Conservation (phyloP, 2,797 vertebrate genomes). For the Synanceia verrucosa region DNA sequence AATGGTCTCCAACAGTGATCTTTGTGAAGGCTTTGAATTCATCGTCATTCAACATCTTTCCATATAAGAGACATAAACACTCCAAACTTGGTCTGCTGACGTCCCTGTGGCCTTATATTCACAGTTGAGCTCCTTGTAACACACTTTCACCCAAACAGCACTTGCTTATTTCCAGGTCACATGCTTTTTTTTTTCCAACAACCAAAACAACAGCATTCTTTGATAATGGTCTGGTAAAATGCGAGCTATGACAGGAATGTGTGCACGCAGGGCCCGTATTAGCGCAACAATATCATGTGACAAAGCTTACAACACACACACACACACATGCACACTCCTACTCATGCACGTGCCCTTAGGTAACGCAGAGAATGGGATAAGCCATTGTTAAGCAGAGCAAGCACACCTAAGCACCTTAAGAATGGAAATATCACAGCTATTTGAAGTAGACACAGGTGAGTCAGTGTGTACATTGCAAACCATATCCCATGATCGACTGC, state of each 20-base stretch:
- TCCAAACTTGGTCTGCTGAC: not conserved
- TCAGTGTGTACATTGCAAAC: slow-evolving; percentile 31
- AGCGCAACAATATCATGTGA: slow-evolving; percentile 69
- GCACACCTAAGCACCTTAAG: slow-evolving; percentile 53
- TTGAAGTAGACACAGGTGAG: slow-evolving; percentile 56
- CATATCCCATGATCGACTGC: slow-evolving; percentile 3
- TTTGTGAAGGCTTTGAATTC: not conserved
- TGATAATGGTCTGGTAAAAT: slow-evolving; percentile 65
- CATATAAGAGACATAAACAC: not conserved
- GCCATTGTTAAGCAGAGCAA: slow-evolving; percentile 54
- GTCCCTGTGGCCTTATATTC: not conserved
- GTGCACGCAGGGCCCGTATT: slow-evolving; percentile 43
- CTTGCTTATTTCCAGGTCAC: slow-evolving; percentile 64
- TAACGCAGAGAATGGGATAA: slow-evolving; percentile 51
- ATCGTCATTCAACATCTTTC: not conserved
- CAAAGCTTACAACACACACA: slow-evolving; percentile 49
- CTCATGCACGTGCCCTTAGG: slow-evolving; percentile 7
- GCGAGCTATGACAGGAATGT: slow-evolving; percentile 71
- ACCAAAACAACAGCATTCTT: slow-evolving; percentile 68
- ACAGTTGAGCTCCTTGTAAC: slow-evolving; percentile 18
- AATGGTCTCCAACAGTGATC: not conserved
- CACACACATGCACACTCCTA: not conserved
- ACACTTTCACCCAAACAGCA: slow-evolving; percentile 30
- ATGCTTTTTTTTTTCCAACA: slow-evolving; percentile 38
- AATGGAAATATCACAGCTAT: slow-evolving; percentile 69